These are phyloP conservation scores for Oxyruncus cristatus DNA, from an alignment of 2,113 vertebrate species.

Conservation along the genomic window DNA sequence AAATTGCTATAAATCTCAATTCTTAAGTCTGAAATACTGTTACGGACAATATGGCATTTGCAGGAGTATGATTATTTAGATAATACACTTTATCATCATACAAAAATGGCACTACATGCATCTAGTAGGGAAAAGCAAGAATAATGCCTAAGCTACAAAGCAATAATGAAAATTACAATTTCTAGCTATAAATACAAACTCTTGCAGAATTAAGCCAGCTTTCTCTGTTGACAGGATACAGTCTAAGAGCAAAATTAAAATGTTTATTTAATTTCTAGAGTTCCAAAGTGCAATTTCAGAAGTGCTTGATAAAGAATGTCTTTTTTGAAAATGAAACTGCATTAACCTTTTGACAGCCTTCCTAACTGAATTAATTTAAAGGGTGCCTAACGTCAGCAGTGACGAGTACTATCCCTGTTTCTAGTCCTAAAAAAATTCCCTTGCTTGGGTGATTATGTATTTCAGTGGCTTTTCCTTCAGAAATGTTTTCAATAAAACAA, in stretches of 20 bases:
- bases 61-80: not conserved
- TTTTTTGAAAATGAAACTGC: constrained; percentile 30
- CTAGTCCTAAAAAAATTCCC: not conserved
- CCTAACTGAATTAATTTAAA: not conserved
- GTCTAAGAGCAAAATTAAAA: constrained; percentile 22
- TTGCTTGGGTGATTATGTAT: not conserved
- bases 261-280: constrained; percentile 41
- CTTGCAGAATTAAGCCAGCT: not conserved
- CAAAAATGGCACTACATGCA: not conserved
- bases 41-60: not conserved
- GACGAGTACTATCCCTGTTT: not conserved
- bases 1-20: not conserved
- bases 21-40: not conserved
- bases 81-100: not conserved
- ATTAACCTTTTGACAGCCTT: constrained; percentile 21
- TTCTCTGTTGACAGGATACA: not conserved
- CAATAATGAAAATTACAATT: not conserved
- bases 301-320: constrained; percentile 34
- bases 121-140: not conserved
- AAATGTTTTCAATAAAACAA: constrained; percentile 22
- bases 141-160: not conserved
- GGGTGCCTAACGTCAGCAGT: not conserved
- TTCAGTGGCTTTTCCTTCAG: not conserved
- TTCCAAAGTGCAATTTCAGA: constrained; percentile 50
- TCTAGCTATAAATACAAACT: not conserved